Conservation (phyloP, 2,888 invertebrate species). For the Dusona sp. region DNA sequence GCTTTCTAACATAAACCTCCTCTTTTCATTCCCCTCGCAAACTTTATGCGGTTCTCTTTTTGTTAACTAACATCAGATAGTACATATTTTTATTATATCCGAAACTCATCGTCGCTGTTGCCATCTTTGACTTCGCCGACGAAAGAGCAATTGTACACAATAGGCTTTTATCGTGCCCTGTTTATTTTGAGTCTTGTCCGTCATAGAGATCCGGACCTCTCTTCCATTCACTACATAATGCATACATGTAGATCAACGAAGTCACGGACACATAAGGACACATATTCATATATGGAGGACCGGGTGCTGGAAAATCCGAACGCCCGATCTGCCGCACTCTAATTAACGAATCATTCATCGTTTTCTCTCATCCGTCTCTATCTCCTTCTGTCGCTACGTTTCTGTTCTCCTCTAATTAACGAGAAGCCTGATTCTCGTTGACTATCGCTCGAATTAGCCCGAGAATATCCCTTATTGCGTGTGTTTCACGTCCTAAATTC, state of each 20-base stretch:
- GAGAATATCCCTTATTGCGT: constrained; percentile 42
- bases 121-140: constrained; percentile 70
- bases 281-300: background rate
- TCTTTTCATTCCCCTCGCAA: constrained; percentile 20
- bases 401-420: constrained; percentile 60
- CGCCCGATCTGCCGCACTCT: constrained; percentile 74
- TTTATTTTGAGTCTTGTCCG: constrained; percentile 73
- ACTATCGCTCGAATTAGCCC: constrained; percentile 32
- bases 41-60: constrained; percentile 5
- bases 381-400: constrained; percentile 15
- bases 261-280: background rate
- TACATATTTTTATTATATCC: background rate
- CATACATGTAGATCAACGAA: background rate
- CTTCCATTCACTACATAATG: constrained; percentile 18
- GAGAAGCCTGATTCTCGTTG: constrained; percentile 46
- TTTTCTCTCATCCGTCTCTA: constrained; percentile 55
- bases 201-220: constrained; percentile 48
- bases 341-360: constrained; percentile 83
- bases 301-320: constrained; percentile 40
- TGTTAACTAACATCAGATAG: background rate
- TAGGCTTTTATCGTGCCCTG: constrained; percentile 81
- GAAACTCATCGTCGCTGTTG: constrained; percentile 5
- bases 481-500: constrained; percentile 11
- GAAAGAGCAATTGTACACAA: constrained; percentile 80
- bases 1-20: constrained; percentile 24